Evolutionary conservation across 2,888 invertebrate genomes (phyloP).

Genomic region (Watsonalla binaria): DNA sequence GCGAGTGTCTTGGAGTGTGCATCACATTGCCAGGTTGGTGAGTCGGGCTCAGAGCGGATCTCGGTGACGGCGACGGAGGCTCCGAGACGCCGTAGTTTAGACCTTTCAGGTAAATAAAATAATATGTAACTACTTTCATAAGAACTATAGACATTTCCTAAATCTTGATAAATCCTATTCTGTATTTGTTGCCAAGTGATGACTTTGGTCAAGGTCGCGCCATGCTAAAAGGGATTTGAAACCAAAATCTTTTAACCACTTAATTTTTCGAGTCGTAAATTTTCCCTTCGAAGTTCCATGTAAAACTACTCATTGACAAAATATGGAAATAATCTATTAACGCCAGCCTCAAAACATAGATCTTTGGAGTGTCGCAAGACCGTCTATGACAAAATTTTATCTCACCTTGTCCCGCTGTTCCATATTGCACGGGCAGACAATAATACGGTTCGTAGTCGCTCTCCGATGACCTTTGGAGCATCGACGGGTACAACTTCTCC

Average conservation of each 20-base stretch:
- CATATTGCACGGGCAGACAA: constrained; percentile 85
- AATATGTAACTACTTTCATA: too few relatives aligned
- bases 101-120: constrained; percentile 32
- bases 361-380: background rate
- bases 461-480: constrained; percentile 89
- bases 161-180: too few relatives aligned
- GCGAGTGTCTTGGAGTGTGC: constrained; percentile 76
- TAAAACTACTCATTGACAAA: too few relatives aligned
- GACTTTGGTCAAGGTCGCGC: too few relatives aligned
- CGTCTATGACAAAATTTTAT: background rate
- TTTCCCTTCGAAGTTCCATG: too few relatives aligned
- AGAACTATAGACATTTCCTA: too few relatives aligned
- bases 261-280: too few relatives aligned
- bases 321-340: too few relatives aligned
- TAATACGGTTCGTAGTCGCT: constrained; percentile 93
- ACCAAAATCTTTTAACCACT: too few relatives aligned
- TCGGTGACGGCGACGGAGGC: constrained; percentile 72
- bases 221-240: too few relatives aligned
- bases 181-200: too few relatives aligned
- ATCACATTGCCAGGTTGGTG: constrained; percentile 66
- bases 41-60: constrained; percentile 71
- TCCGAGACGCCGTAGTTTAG: constrained; percentile 72
- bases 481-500: constrained; percentile 95
- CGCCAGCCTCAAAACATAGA: too few relatives aligned
- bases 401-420: constrained; percentile 81